Evolutionary conservation across 1,140 invertebrate genomes (phyloP).

Genomic region (Brachionus plicatilis): DNA sequence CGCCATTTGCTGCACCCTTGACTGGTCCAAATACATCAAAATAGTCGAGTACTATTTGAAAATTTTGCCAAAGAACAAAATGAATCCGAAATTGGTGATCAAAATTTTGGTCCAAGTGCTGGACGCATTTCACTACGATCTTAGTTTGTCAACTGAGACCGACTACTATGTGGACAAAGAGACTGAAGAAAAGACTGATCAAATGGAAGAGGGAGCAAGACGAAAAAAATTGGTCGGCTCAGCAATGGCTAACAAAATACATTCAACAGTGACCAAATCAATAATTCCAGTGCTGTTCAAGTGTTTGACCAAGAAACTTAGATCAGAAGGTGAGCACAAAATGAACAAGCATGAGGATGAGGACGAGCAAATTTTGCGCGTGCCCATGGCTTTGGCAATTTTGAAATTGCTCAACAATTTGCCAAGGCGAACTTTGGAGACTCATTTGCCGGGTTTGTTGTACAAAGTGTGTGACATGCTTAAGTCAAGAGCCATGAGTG

Average conservation of each 20-base stretch:
- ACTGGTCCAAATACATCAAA: conserved; percentile 78
- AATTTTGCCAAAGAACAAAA: conserved; percentile 65
- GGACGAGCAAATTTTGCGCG: conserved; percentile 79
- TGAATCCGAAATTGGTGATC: conserved; percentile 67
- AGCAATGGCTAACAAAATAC: conserved; percentile 39
- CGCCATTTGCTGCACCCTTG: conserved; percentile 67
- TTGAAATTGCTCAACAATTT: conserved; percentile 84
- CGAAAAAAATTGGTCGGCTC: not conserved
- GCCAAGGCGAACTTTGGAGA: conserved; percentile 67
- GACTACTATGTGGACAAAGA: conserved; percentile 41
- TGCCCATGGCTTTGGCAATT: conserved; percentile 83
- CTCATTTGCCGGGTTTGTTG: conserved; percentile 74
- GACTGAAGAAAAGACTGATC: not conserved
- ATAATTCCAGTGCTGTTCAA: conserved; percentile 14
- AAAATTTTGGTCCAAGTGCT: conserved; percentile 73
- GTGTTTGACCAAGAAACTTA: conserved; percentile 48
- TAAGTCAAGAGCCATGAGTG: conserved; percentile 78
- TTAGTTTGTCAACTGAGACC: conserved; percentile 53
- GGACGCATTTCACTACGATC: conserved; percentile 86
- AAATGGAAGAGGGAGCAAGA: not conserved
- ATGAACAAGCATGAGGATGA: conserved; percentile 57
- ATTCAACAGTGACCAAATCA: conserved; percentile 31
- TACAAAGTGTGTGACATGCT: conserved; percentile 81
- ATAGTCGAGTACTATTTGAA: conserved; percentile 72
- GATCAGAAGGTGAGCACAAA: conserved; percentile 71